Conservation (phyloP, 2,113 vertebrate genomes). For the Eleginops maclovinus region DNA sequence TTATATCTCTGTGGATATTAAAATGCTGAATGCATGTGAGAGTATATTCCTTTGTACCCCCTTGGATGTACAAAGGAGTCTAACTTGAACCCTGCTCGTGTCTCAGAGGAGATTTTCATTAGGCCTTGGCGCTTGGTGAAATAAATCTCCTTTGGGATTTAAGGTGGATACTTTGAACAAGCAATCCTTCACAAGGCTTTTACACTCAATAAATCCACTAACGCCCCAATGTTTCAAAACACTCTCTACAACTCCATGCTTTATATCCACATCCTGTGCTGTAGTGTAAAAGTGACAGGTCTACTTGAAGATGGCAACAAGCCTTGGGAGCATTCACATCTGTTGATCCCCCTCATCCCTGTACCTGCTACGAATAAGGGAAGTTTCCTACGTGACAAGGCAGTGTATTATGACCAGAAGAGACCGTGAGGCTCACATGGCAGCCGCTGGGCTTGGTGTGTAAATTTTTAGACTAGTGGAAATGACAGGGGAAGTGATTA, state of each 20-base stretch:
- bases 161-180: constrained; percentile 63
- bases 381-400: constrained; percentile 57
- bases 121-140: constrained; percentile 48
- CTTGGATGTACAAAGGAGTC: constrained; percentile 9
- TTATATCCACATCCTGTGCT: constrained; percentile 58
- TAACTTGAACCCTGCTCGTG: constrained; percentile 37
- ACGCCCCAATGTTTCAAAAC: constrained; percentile 67
- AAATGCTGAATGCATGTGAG: constrained; percentile 12
- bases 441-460: constrained; percentile 30
- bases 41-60: constrained; percentile 22
- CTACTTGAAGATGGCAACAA: constrained; percentile 65
- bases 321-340: constrained; percentile 64
- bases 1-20: constrained; percentile 24
- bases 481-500: constrained; percentile 31
- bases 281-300: constrained; percentile 62
- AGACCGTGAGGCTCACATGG: constrained; percentile 44
- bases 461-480: constrained; percentile 40
- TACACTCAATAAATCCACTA: constrained; percentile 71
- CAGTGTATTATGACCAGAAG: constrained; percentile 56
- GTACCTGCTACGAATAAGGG: constrained; percentile 63
- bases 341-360: constrained; percentile 65
- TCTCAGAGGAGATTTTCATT: constrained; percentile 51
- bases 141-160: constrained; percentile 71
- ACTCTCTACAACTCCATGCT: constrained; percentile 62
- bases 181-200: constrained; percentile 63